Conservation (phyloP, 2,113 vertebrate species). For the Mobula birostris region DNA sequence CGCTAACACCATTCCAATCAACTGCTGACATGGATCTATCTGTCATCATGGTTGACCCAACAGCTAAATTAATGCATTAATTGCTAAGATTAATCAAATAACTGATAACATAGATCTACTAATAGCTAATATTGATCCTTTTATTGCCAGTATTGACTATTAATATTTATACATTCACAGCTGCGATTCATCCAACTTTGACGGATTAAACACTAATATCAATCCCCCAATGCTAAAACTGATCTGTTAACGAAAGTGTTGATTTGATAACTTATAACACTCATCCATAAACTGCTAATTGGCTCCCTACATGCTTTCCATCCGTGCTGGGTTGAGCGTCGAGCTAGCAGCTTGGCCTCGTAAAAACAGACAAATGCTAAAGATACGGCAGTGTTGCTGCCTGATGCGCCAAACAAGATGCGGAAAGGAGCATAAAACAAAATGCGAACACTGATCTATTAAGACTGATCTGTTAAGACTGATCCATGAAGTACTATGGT, state of each 20-base stretch:
- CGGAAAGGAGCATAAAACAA: no score
- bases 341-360: no score
- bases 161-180: not conserved
- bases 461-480: not conserved
- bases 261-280: not conserved
- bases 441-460: not conserved
- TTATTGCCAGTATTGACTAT: not conserved
- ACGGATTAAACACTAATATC: not conserved
- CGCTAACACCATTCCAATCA: not conserved
- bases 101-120: not conserved
- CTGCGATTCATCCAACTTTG: not conserved
- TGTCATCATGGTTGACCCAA: not conserved
- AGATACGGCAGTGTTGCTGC: no score
- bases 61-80: not conserved
- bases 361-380: no score
- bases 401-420: no score
- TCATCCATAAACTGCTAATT: no score
- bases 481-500: not conserved
- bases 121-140: not conserved
- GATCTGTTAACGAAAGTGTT: not conserved
- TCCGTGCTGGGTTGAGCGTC: no score
- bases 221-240: not conserved
- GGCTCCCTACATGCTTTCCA: no score
- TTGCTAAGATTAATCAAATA: not conserved
- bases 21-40: not conserved